Conservation (phyloP, 2,113 vertebrate genomes). For the Malurus alboscapulatus region DNA sequence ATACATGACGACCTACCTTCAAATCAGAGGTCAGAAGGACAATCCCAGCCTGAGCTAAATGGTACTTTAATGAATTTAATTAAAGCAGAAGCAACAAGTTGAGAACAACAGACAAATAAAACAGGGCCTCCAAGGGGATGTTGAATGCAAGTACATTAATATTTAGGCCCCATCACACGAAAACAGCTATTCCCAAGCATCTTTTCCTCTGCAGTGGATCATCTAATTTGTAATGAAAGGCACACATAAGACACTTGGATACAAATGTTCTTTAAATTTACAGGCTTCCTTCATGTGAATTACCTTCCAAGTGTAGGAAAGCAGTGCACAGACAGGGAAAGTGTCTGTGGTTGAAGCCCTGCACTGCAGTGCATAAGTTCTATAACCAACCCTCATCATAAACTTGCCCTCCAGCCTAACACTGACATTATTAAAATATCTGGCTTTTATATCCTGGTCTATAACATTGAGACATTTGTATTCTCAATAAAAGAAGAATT, state of each 20-base stretch:
- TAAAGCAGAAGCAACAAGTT: conserved; percentile 4
- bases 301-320: background rate
- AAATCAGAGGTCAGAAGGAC: conserved; percentile 1
- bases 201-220: background rate
- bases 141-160: background rate
- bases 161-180: background rate
- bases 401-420: background rate
- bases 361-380: background rate
- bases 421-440: background rate
- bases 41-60: background rate
- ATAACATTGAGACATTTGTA: rapidly evolving
- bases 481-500: background rate
- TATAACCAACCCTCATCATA: background rate
- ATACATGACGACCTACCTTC: background rate
- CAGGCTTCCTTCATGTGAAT: background rate
- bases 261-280: background rate
- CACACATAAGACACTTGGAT: background rate
- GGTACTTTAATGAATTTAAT: conserved; percentile 20
- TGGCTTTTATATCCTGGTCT: background rate
- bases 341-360: background rate
- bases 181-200: background rate
- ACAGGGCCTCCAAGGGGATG: background rate
- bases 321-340: background rate
- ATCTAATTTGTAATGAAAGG: background rate
- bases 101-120: background rate